phyloP scores from a whole-genome alignment of 2,113 vertebrate genomes.

The Thermophis baileyi region DNA sequence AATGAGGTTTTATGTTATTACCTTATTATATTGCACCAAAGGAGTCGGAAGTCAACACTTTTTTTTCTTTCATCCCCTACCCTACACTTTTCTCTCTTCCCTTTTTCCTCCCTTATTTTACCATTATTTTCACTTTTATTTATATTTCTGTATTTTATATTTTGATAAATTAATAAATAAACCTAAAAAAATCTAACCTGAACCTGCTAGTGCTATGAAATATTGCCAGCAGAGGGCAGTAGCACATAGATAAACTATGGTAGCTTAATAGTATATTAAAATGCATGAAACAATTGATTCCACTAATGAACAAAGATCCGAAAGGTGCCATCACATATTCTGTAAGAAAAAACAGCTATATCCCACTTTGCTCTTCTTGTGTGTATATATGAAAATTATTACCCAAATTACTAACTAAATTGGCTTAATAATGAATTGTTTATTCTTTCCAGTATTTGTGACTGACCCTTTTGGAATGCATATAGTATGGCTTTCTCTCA shows the following conservation, averaged over 20 bases:
- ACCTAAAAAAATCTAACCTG: background rate
- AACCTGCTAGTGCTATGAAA: background rate
- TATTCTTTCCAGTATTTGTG: background rate
- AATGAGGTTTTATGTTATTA: too few species aligned
- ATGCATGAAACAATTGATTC: background rate
- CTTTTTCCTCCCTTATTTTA: background rate
- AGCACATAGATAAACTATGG: background rate
- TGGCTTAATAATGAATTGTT: background rate
- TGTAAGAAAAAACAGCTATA: background rate
- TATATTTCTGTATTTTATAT: background rate
- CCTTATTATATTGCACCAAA: background rate
- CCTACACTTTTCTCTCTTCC: background rate
- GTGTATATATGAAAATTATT: background rate
- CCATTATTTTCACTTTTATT: background rate
- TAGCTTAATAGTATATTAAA: background rate
- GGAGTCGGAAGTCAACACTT: background rate
- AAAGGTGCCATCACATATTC: background rate
- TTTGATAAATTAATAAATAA: background rate
- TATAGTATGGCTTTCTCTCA: background rate
- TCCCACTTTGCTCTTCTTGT: background rate
- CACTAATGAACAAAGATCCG: background rate
- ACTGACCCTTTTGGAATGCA: background rate
- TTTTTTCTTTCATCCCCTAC: background rate
- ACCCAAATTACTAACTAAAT: background rate
- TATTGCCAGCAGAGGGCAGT: constrained; percentile 12